These are phyloP conservation scores for Microctenopoma steveboyesi DNA, from an alignment of 2,797 vertebrate genomes.

Conservation along the genomic window DNA sequence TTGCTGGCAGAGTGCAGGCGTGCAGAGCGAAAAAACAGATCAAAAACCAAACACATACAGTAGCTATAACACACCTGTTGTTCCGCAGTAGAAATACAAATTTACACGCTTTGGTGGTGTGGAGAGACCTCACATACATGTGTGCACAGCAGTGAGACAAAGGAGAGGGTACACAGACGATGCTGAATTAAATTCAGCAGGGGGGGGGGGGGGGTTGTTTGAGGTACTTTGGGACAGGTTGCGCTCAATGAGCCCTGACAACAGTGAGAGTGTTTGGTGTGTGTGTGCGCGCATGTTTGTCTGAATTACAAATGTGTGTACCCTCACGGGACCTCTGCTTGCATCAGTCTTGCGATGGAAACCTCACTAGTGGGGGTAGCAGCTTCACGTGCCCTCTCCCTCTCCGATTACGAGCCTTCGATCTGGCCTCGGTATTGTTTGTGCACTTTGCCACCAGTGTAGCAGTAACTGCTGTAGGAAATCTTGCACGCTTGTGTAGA, in stretches of 20 bases:
- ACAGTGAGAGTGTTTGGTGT: slow-evolving; percentile 39
- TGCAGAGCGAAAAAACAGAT: slow-evolving; percentile 40
- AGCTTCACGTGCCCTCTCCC: slow-evolving; percentile 34
- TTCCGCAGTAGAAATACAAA: slow-evolving; percentile 37
- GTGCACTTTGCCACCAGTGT: slow-evolving; percentile 47
- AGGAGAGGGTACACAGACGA: slow-evolving; percentile 30
- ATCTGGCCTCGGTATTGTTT: slow-evolving; percentile 75
- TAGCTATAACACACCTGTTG: slow-evolving; percentile 53
- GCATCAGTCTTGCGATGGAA: slow-evolving; percentile 62
- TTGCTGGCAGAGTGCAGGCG: slow-evolving; percentile 24
- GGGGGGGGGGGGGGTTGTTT: slow-evolving; percentile 44
- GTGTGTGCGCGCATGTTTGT: slow-evolving; percentile 37
- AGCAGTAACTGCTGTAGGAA: slow-evolving; percentile 72
- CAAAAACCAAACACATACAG: slow-evolving; percentile 55
- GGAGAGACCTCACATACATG: slow-evolving; percentile 37
- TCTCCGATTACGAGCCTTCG: slow-evolving; percentile 74
- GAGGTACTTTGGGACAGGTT: slow-evolving; percentile 59
- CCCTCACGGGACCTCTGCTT: slow-evolving; percentile 59
- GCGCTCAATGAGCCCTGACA: slow-evolving; percentile 65
- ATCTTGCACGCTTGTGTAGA: slow-evolving; percentile 60
- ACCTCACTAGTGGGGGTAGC: slow-evolving; percentile 46
- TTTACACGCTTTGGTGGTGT: slow-evolving; percentile 47
- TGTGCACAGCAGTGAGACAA: slow-evolving; percentile 44
- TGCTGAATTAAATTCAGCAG: slow-evolving; percentile 30
- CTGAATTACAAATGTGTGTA: slow-evolving; percentile 53